A percentile compares a stretch with the other conserved stretches of the same genome.
phyloP scores from a whole-genome alignment of 2,113 vertebrate genomes.

The Nothoprocta perdicaria region DNA sequence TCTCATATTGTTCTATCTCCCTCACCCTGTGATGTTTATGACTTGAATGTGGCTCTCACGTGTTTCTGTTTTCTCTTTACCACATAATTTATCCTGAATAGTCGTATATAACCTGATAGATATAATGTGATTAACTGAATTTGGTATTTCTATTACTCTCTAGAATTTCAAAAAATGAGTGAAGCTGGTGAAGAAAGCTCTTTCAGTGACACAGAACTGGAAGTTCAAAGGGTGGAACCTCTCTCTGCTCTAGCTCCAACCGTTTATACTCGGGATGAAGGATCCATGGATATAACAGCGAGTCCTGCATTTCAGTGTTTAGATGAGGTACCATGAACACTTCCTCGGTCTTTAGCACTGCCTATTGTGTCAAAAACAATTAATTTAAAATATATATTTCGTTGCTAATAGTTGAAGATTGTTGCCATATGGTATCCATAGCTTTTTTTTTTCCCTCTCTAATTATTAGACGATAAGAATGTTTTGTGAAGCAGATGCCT shows the following conservation, averaged over 20 bases:
- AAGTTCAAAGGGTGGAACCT: conserved; percentile 46
- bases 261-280: conserved; percentile 69
- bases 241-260: conserved; percentile 71
- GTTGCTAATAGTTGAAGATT: background rate
- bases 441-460: background rate
- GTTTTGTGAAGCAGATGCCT: background rate
- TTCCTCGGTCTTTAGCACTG: background rate
- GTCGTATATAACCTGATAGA: background rate
- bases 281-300: conserved; percentile 55
- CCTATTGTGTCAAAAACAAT: background rate
- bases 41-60: background rate
- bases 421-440: background rate
- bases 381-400: background rate
- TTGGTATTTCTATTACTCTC: conserved; percentile 38
- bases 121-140: background rate
- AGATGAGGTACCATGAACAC: conserved; percentile 81
- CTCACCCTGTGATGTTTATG: background rate
- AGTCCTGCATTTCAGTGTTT: conserved; percentile 82
- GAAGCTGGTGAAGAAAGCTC: conserved; percentile 62
- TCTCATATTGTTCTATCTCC: background rate
- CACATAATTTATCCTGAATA: background rate
- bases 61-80: background rate
- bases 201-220: conserved; percentile 57
- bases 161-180: conserved; percentile 79
- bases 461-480: background rate